phyloP scores from a whole-genome alignment of 2,888 invertebrate genomes.

The Xylophagus ater region DNA sequence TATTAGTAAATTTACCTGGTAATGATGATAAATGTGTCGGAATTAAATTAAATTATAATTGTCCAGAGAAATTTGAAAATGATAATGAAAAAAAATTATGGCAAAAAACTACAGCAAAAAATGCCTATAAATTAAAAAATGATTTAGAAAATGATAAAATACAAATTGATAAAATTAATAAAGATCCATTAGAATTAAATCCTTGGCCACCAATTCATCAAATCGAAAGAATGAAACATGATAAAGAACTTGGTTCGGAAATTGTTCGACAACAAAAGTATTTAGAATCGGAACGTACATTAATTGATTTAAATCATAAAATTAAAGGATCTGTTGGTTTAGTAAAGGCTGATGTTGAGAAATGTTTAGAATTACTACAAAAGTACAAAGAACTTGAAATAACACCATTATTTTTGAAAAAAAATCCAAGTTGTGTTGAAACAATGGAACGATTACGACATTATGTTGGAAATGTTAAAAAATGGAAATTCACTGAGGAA shows the following conservation, averaged over 20 bases:
- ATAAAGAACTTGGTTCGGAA: constrained; percentile 43
- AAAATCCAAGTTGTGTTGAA: constrained; percentile 67
- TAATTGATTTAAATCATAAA: constrained; percentile 53
- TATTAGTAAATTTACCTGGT: constrained; percentile 50
- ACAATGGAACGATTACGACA: constrained; percentile 64
- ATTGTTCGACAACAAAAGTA: constrained; percentile 11
- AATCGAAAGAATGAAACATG: constrained; percentile 42
- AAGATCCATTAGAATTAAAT: constrained; percentile 49
- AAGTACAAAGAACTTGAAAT: constrained; percentile 40
- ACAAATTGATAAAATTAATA: constrained; percentile 45
- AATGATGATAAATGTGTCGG: constrained; percentile 58
- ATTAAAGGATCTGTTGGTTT: constrained; percentile 56
- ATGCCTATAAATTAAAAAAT: constrained; percentile 50
- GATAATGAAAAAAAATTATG: constrained; percentile 50
- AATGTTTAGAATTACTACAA: constrained; percentile 58
- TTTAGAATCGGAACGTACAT: constrained; percentile 44
- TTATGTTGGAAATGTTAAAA: constrained; percentile 66
- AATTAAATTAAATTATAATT: constrained; percentile 51
- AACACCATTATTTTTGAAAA: constrained; percentile 65
- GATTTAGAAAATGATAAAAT: constrained; percentile 50
- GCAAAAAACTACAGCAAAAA: constrained; percentile 52
- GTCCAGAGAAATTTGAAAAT: constrained; percentile 48
- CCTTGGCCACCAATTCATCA: constrained; percentile 51
- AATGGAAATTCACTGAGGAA: constrained; percentile 55
- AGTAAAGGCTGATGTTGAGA: constrained; percentile 58